Evolutionary conservation across 2,113 vertebrate genomes (phyloP).

Genomic region (Stigmatopora argus): DNA sequence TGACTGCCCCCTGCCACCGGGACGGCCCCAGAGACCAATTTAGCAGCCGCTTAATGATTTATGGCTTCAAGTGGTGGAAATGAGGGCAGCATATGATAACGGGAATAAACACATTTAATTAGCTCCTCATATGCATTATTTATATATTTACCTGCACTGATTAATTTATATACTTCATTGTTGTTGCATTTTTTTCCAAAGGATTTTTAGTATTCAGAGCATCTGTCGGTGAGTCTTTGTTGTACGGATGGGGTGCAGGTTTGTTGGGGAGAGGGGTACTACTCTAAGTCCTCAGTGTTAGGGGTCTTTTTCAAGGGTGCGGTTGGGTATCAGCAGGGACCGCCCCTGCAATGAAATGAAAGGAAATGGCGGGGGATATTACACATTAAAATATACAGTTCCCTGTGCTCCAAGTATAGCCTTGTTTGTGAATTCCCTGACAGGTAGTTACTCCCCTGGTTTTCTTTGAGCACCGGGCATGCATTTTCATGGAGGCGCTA

Average conservation of each 20-base stretch:
- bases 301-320: conserved; percentile 47
- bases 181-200: conserved; percentile 56
- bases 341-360: conserved; percentile 56
- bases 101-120: conserved; percentile 96
- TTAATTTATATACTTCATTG: conserved; percentile 74
- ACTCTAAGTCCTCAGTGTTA: conserved; percentile 53
- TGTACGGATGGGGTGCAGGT: conserved; percentile 44
- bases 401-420: conserved; percentile 60
- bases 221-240: conserved; percentile 73
- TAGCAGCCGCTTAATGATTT: conserved; percentile 91
- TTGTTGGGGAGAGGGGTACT: conserved; percentile 22
- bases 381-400: conserved; percentile 71
- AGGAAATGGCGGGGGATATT: conserved; percentile 59
- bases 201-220: conserved; percentile 71
- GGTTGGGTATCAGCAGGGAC: conserved; percentile 55
- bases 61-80: conserved; percentile 86
- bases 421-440: conserved; percentile 73
- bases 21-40: conserved; percentile 84
- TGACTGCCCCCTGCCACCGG: conserved; percentile 75
- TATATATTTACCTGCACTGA: conserved; percentile 76
- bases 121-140: conserved; percentile 79
- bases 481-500: conserved; percentile 73
- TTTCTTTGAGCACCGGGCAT: conserved; percentile 68
- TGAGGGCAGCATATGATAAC: conserved; percentile 88
- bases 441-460: conserved; percentile 71